These are phyloP conservation scores for Symphodus melops DNA, from an alignment of 2,113 vertebrate genomes.

Conservation along the genomic window DNA sequence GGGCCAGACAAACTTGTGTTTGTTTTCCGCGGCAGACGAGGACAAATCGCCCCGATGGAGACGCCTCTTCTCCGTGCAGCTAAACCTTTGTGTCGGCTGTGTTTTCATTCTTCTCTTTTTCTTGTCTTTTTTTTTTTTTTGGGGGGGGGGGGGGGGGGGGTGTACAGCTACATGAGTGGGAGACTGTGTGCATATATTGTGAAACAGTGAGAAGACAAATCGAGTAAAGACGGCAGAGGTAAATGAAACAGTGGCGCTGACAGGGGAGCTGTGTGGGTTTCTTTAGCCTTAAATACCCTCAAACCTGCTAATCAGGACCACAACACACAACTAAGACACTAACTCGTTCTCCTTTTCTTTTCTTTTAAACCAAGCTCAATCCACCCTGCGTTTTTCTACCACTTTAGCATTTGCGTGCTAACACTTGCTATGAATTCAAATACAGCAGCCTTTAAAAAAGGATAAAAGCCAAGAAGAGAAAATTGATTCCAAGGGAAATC, in stretches of 20 bases:
- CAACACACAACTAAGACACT: constrained; percentile 67
- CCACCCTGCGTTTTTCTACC: constrained; percentile 55
- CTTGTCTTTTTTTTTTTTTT: constrained; percentile 26
- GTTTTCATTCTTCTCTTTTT: constrained; percentile 46
- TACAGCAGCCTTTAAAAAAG: constrained; percentile 50
- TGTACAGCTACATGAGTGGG: no score
- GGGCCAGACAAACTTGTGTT: constrained; percentile 53
- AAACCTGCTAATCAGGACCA: constrained; percentile 67
- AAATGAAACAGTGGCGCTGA: constrained; percentile 12
- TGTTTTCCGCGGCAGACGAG: constrained; percentile 49
- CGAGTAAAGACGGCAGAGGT: constrained; percentile 2
- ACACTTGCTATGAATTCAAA: constrained; percentile 56
- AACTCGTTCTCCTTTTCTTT: no score
- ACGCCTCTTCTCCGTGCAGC: constrained; percentile 30
- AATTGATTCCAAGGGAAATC: constrained; percentile 53
- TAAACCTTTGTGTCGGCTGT: constrained; percentile 30
- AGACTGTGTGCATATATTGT: constrained; percentile 30
- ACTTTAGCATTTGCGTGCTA: constrained; percentile 54
- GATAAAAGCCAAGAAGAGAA: constrained; percentile 41
- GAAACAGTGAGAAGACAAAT: constrained; percentile 16
- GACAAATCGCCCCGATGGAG: constrained; percentile 41
- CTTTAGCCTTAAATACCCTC: constrained; percentile 36
- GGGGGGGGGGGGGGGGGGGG: no score
- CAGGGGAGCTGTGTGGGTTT: constrained; percentile 21
- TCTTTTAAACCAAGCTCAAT: constrained; percentile 64